Evolutionary conservation across 1,140 invertebrate genomes (phyloP), one percentile per base, ranked within the genome.

Genomic region (Drosophila sucinea): DNA sequence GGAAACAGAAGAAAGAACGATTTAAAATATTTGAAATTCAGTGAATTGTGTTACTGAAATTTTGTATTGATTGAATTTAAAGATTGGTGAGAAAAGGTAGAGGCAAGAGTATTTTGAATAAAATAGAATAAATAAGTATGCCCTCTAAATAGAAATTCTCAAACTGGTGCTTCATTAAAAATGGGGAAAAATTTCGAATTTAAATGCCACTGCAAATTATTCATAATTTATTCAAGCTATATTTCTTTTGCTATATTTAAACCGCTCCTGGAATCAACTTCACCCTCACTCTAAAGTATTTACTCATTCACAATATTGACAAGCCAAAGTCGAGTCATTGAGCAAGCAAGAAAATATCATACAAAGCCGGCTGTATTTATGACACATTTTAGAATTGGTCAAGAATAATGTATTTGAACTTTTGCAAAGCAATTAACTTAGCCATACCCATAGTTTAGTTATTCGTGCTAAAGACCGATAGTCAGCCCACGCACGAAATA

Each of bases 381-480:
- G 44, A 51, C 44, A 51, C 44, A 51, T 51, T 51, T 25, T n/a
- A 8, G 35, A 51, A 51, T 47, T 47, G 44, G 23, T 25, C 23
- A 47, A 47, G 4, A 51, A 27, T 27, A 27, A 27, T 51, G 2
- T 10, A 27, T n/a, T 27, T 17, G 2, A 5, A 5, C 23, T 17
- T 47, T 47, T 47, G 7, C 27, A 27, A 27, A 27, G 8, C 35
- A n/a, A 38, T 38, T 38, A 0, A 11, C 10, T 38, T 27, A 6
- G 25, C 2, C 23, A 27, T 27, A 27, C 23, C 44, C 7, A 17
- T 23, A n/a, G 10, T 27, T 51, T 51, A 51, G 25, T 51, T 51
- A 51, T 27, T 17, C 35, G 35, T 38, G 35, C 11, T 8, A 11
- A 38, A 38, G 35, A 38, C 10, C 10, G 35, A 38, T 38, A 51